Base-by-base conservation (phyloP, 2,797 vertebrate genomes). In the Artibeus lituratus region DNA sequence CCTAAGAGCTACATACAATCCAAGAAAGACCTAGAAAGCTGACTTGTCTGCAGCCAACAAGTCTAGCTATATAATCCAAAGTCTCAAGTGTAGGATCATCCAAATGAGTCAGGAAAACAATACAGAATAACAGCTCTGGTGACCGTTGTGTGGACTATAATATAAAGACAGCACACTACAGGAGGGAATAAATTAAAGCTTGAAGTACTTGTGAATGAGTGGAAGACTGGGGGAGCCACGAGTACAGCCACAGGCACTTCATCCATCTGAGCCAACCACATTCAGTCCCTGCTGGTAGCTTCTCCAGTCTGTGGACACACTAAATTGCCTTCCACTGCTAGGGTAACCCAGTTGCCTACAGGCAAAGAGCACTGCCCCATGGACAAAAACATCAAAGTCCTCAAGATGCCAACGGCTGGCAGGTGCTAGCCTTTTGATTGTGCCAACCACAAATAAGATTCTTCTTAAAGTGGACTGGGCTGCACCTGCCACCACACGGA, bases 401-500 rank as follows among this genome's bases (percentile, higher is more conserved):
- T 47, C 49, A 1, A 32, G 5, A 87, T 97, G 98, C 98, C 97
- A 97, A 97, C 1, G 80, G 73, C 98, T 87, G 69, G 97, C 98
- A 98, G 98, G 97, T 98, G 98, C 97, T 98, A 96, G 97, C 83
- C 97, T 97, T 96, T 98, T 91, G 87, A 97, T 65, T 80, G 96
- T 96, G 88, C 93, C 74, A 90, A 97, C 96, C 97, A 97, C 98
- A 98, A 97, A 91, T 87, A 84, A 96, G 78, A 84, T 94, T 97
- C 96, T 96, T 35, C 24, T 47, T 78, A 96, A 80, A 84, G 94
- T n/a, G 90, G 89, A 86, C 93, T 97, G 96, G 92, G 97, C 95
- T 96, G 80, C 98, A 98, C 97, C 98, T 98, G 98, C 97, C 90
- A 78, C 96, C 98, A 98, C 97, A 89, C 1, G 74, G 98, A 98